These are phyloP conservation scores for Caloenas nicobarica DNA, from an alignment of 2,113 vertebrate genomes.

Conservation along the genomic window DNA sequence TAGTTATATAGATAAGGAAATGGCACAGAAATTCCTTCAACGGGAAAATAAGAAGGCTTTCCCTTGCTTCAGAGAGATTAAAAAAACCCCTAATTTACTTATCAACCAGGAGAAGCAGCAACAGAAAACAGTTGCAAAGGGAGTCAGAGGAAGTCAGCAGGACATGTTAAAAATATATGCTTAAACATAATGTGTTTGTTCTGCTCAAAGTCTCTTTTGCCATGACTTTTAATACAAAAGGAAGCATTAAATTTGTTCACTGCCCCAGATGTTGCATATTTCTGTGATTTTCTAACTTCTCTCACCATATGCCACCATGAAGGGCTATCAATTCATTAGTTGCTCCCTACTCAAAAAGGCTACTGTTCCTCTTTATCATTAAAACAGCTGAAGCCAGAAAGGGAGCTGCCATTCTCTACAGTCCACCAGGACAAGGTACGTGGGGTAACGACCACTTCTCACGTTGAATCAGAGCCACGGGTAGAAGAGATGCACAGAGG, in stretches of 20 bases:
- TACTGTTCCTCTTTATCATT: not conserved
- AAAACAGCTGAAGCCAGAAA: not conserved
- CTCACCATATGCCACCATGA: not conserved
- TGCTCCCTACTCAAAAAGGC: not conserved
- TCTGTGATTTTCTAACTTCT: not conserved
- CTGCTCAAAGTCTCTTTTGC: not conserved
- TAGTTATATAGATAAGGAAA: not conserved
- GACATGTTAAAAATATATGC: not conserved
- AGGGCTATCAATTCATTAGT: not conserved
- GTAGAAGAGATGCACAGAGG: not conserved
- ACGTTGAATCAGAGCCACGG: rapidly evolving
- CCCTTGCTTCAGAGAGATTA: not conserved
- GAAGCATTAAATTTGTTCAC: not conserved
- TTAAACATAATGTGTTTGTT: not conserved
- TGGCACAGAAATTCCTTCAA: not conserved
- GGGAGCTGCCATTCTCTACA: not conserved
- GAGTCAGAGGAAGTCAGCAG: not conserved
- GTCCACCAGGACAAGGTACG: not conserved
- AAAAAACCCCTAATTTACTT: not conserved
- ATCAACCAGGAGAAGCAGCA: not conserved
- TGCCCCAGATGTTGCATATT: not conserved
- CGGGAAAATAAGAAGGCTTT: not conserved
- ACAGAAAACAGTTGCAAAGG: not conserved
- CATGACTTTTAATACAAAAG: not conserved
- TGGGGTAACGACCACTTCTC: not conserved